Conservation (phyloP, 2,113 vertebrate genomes). For the Catharus fuscescens region DNA sequence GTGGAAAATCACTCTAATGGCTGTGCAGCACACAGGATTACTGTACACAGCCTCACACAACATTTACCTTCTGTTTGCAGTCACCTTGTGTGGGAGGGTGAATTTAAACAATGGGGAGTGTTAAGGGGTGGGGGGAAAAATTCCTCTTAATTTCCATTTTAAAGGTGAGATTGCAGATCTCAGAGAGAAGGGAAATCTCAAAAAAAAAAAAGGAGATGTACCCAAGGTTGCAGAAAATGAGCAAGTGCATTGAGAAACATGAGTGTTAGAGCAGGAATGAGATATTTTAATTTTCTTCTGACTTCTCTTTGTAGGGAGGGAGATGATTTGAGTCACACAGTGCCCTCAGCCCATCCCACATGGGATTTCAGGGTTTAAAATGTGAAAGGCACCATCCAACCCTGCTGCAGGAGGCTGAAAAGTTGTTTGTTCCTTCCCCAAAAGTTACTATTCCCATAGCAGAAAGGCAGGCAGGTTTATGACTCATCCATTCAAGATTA, state of each 20-base stretch:
- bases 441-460: neutral
- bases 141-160: neutral
- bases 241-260: neutral
- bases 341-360: neutral
- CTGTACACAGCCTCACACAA: neutral
- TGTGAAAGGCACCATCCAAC: neutral
- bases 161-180: neutral
- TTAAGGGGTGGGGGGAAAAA: neutral
- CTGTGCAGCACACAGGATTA: neutral
- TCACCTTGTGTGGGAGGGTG: neutral
- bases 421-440: neutral
- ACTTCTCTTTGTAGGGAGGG: neutral
- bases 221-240: neutral
- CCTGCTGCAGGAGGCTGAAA: neutral
- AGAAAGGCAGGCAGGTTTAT: neutral
- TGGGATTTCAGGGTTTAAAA: neutral
- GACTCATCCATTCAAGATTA: conserved; percentile 1
- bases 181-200: neutral
- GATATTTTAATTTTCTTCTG: neutral
- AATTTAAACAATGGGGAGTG: neutral
- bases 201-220: neutral
- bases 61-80: neutral
- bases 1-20: neutral
- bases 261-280: neutral
- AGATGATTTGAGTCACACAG: neutral